Evolutionary conservation across 2,113 vertebrate species (phyloP).

Genomic region (Myotis brandtii): DNA sequence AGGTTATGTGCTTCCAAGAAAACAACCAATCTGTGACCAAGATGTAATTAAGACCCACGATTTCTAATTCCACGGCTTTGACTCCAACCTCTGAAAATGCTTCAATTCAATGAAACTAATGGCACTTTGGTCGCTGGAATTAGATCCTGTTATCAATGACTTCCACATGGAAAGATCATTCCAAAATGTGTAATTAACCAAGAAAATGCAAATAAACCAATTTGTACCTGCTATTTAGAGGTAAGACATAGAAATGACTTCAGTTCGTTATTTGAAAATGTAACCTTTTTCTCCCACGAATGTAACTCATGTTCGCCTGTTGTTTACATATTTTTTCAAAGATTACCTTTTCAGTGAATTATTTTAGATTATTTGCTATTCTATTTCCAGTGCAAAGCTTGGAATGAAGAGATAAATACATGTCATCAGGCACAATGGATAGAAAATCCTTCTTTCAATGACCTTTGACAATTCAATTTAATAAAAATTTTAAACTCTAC

Average conservation of each 20-base stretch:
- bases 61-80: conserved; percentile 80
- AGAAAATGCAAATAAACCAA: conserved; percentile 85
- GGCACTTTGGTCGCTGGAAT: conserved; percentile 80
- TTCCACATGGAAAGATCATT: conserved; percentile 83
- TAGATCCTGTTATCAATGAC: conserved; percentile 83
- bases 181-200: conserved; percentile 83
- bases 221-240: conserved; percentile 81
- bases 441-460: conserved; percentile 31
- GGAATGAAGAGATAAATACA: conserved; percentile 39
- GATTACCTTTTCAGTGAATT: conserved; percentile 61
- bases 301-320: conserved; percentile 38
- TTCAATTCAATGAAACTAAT: conserved; percentile 80
- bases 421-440: neutral
- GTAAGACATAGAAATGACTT: conserved; percentile 73
- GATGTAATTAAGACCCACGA: conserved; percentile 77
- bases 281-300: conserved; percentile 60
- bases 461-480: conserved; percentile 41
- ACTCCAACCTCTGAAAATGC: conserved; percentile 78
- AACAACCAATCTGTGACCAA: conserved; percentile 74
- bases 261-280: conserved; percentile 72
- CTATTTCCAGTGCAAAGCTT: conserved; percentile 41
- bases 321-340: conserved; percentile 38
- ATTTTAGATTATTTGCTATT: conserved; percentile 58
- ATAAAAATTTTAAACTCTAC: neutral
- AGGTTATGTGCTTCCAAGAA: conserved; percentile 70